Conservation (phyloP, 2,113 vertebrate species). For the Tautogolabrus adspersus region DNA sequence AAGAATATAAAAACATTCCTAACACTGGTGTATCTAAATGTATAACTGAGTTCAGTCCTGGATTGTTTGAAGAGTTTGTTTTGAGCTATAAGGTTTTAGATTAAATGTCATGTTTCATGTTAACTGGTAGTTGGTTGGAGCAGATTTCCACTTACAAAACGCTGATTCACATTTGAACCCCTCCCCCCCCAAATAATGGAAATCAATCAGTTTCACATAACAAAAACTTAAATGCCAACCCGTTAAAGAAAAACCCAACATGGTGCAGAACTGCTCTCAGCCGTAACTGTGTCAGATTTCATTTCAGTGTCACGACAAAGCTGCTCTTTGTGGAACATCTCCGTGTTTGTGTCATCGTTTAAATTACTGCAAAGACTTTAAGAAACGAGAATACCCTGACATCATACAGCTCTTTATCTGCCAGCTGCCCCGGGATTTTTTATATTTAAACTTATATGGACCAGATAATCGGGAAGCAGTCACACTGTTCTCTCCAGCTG, state of each 20-base stretch:
- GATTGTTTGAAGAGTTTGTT: no score
- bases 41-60: no score
- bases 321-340: not conserved
- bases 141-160: not conserved
- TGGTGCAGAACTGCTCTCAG: not conserved
- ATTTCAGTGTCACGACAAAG: conserved; percentile 1
- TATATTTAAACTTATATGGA: not conserved
- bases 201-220: not conserved
- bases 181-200: not conserved
- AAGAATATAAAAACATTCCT: no score
- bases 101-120: not conserved
- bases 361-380: not conserved
- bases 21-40: no score
- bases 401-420: not conserved
- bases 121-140: not conserved
- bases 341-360: no score
- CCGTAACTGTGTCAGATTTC: not conserved
- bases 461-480: not conserved
- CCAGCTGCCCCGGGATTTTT: no score
- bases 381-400: not conserved
- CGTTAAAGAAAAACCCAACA: not conserved
- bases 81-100: no score
- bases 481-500: not conserved
- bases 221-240: not conserved
- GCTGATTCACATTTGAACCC: not conserved